Base-by-base conservation (phyloP, 2,888 invertebrate species). In the Didymodactylos carnosus region DNA sequence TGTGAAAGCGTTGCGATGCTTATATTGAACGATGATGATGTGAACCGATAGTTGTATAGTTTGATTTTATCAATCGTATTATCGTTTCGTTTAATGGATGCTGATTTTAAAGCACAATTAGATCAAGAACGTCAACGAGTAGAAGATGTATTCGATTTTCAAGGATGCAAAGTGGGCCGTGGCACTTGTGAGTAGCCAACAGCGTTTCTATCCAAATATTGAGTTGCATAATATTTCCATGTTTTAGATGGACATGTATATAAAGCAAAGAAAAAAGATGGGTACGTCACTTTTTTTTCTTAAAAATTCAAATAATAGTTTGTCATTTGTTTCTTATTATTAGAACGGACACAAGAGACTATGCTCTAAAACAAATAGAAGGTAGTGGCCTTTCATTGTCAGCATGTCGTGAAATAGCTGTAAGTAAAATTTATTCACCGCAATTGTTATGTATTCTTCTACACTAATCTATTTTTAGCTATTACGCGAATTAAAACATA, bases 321-420 rank as follows among this genome's bases (percentile, higher is more conserved):
- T 39, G 39, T 69, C 29, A 70, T 29, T 71, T 35, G 23, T 7
- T 70, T 2, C 29, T 79, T 72, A 76, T 71, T 51, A 19, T 29
- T 70, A 69, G 69, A 83, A 86, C 46, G 3, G 91, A 92, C 82
- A 89, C 89, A 25, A 89, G 91, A 83, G 94, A 94, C 83, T 98
- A 94, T 86, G 98, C 97, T 1, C 85, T 98, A 73, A 98, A 98
- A 84, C 94, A 97, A 86, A 98, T 98, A 73, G 98, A 99, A 86
- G 97, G 97, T 14, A 94, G 94, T 51, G 97, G 97, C 0, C 87
- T 98, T 39, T 97, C 97, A 0, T 98, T 97, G 95, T 97, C 95
- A 35, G 97, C 97, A n/a, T 98, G 97, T 82, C 87, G 98, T 81
- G 98, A 95, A 87, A 97, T 98, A 77, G 94, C 97, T 74, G 91